A percentile compares a stretch with the other conserved stretches of the same genome.
These are phyloP conservation scores for Brachylomia viminalis DNA, from an alignment of 2,888 invertebrate species.

Conservation along the genomic window DNA sequence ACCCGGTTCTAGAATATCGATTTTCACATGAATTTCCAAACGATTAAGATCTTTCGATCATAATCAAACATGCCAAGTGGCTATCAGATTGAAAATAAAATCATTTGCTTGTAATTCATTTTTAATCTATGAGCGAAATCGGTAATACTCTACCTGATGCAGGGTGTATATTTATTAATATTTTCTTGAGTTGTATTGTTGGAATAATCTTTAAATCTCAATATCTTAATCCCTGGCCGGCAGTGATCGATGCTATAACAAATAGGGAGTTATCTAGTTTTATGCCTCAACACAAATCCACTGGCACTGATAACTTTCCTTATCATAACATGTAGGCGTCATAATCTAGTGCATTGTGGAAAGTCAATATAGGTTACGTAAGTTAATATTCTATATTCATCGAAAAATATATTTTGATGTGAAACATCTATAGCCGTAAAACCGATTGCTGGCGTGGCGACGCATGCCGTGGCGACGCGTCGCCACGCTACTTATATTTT, in stretches of 20 bases:
- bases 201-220: conserved; percentile 77
- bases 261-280: conserved; percentile 66
- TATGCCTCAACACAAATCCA: conserved; percentile 71
- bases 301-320: conserved; percentile 70
- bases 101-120: conserved; percentile 64
- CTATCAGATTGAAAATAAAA: conserved; percentile 67
- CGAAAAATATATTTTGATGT: neutral
- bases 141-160: conserved; percentile 40
- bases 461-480: too few relatives aligned
- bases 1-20: conserved; percentile 45
- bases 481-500: too few relatives aligned
- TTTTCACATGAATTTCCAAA: conserved; percentile 60
- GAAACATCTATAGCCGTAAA: neutral
- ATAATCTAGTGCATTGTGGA: conserved; percentile 63
- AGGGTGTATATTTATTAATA: conserved; percentile 52
- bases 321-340: conserved; percentile 70
- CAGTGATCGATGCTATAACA: conserved; percentile 80
- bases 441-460: too few relatives aligned
- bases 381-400: conserved; percentile 30
- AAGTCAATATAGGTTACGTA: conserved; percentile 60
- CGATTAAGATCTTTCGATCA: conserved; percentile 53
- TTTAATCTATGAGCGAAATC: conserved; percentile 53
- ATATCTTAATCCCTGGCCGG: conserved; percentile 80
- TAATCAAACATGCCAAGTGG: conserved; percentile 57
- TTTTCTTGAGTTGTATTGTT: conserved; percentile 61